Conservation (phyloP, 1,140 invertebrate species). For the Drosophila quadrilineata region DNA sequence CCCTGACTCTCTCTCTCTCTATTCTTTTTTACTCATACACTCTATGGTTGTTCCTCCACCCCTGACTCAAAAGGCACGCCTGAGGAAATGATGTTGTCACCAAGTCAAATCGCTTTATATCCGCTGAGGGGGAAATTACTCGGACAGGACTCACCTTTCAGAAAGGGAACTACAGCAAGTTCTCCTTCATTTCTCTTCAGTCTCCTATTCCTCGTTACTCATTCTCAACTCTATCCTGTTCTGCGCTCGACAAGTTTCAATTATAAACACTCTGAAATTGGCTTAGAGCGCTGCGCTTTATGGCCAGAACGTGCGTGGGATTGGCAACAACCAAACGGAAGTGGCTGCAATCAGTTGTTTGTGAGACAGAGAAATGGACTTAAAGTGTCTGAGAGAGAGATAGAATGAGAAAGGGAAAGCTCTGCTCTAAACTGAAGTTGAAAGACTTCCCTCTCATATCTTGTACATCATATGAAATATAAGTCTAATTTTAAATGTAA, state of each 20-base stretch:
- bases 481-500: background rate
- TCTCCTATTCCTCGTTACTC: background rate
- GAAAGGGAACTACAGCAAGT: slow-evolving; percentile 5
- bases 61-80: background rate
- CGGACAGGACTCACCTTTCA: slow-evolving; percentile 25
- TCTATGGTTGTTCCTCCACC: background rate
- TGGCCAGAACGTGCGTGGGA: slow-evolving; percentile 49
- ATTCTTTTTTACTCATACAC: background rate
- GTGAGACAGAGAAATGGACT: background rate
- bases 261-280: slow-evolving; percentile 64
- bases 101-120: slow-evolving; percentile 43
- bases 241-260: slow-evolving; percentile 41
- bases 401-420: background rate
- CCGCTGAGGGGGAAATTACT: slow-evolving; percentile 35
- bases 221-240: background rate
- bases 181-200: background rate
- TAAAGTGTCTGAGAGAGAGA: background rate
- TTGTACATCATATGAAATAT: no score
- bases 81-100: slow-evolving; percentile 47
- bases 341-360: slow-evolving; percentile 22
- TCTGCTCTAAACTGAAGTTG: no score
- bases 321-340: slow-evolving; percentile 44
- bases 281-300: slow-evolving; percentile 49
- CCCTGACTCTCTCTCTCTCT: background rate
- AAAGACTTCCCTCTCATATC: no score